Base-by-base conservation (phyloP, 2,888 invertebrate genomes). In the Acanthosepion esculentum region DNA sequence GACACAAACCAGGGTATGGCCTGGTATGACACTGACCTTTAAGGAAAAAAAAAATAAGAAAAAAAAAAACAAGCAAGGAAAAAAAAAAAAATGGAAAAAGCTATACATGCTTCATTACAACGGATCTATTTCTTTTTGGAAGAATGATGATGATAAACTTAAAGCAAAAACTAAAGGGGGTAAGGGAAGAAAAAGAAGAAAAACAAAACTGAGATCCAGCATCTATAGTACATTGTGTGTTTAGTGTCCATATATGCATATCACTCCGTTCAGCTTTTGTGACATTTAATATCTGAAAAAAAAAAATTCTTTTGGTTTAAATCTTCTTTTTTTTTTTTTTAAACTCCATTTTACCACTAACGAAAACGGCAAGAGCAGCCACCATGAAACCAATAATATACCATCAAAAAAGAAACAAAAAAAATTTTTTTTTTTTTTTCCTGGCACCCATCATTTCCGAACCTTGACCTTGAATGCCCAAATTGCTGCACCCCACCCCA, bases 11-110 rank as follows among this genome's bases (percentile, higher is more conserved):
- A 99, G 97, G 98, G 99, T 96, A 99, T 99, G 96, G 99, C 99
- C 96, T 99, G 99, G 99, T 99, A 99, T 98, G 99, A 99, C 98
- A 99, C 99, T 96, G 99, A 99, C 98, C 98, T 99, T 97, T 99
- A 96, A 95, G 95, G 18, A n/a, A 78, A 41, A 41, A 2, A 41
- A 1, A 41, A 41, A 41, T 3, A 41, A 41, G 3, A 41, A 41
- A 41, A 41, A 41, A 41, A 41, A 41, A 41, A 41, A 41, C 0
- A 41, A 41, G 41, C 41, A 41, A 41, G 41, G 41, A 3, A 3
- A 2, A 2, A 2, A 41, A 41, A 41, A 41, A 2, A 41, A 41
- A 41, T 1, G 0, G 41, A 3, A 2, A 41, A n/a, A 33, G 78
- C n/a, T 78, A 78, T 33, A 78, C 78, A 78, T 78, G 78, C n/a